Evolutionary conservation across 2,888 invertebrate species (phyloP), one percentile per base, ranked within the genome.

Genomic region (Rhagonycha lutea): DNA sequence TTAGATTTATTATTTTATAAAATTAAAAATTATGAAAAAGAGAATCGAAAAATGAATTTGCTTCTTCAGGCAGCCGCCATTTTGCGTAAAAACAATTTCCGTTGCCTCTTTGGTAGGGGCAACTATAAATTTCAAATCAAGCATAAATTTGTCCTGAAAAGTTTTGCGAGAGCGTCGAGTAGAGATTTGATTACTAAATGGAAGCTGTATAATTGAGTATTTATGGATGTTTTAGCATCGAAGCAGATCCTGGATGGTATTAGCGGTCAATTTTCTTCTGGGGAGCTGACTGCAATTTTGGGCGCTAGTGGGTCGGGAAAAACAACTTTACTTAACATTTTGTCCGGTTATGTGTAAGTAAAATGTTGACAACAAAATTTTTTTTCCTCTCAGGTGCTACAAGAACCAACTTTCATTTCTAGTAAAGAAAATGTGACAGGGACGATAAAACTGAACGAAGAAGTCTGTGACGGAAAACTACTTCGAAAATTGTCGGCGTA

Each of bases 231-330:
- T 32, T 47, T 5, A 47, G 47, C 90, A 72, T 90, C 90, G 79
- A 87, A 87, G 11, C 88, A 87, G 65, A 89, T 92, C 67, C 87
- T 92, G 5, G 90, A 90, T 74, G 83, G 83, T 67, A 86, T 92
- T n/a, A 91, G 90, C 2, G 92, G 92, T 1, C 89, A 89, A 76
- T 92, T 92, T 82, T 88, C 89, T 26, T 90, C 92, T 0, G 92
- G 92, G 2, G 91, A 92, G 82, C 85, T 92, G 80, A 91, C 92
- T 0, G 94, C 94, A 75, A 93, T 95, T 78, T 91, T 95, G 87
- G 95, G 95, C 2, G 94, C 95, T 3, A 94, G 94, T 1, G 95
- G 95, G 7, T 94, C 93, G 10, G 92, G 94, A 28, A 95, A 95
- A 85, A 92, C 93, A 10, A 91, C 94, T 0, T 88, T 95, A 0